Base-by-base conservation (phyloP, 2,113 vertebrate species). In the Sigmodon hispidus region DNA sequence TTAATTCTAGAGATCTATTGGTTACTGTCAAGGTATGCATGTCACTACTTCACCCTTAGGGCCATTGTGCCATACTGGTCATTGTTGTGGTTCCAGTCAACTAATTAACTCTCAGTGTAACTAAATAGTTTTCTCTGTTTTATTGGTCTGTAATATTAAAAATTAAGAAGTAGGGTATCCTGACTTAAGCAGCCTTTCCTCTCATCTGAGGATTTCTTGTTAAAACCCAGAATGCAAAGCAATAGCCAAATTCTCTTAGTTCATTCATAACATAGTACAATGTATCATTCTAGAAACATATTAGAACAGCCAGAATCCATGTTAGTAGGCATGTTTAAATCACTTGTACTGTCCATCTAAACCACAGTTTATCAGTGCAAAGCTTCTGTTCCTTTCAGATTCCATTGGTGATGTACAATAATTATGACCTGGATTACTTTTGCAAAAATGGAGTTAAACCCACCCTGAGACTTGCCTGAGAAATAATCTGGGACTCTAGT, bases 61-160 rank as follows among this genome's bases (percentile, higher is more conserved):
- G 21, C 31, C 43, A 29, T 31, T 10, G 57, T 61, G 24, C 1
- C n/a, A 61, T 43, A 43, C 15, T 31, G 7, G 57, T 29, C 7
- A 61, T 83, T 29, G 57, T 4, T 83, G 24, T 83, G 22, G n/a
- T 43, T 77, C 31, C 40, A 95, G 22, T 63, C 59, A 77, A 86
- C 48, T 84, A 96, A 96, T 61, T 80, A 15, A 90, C 40, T n/a
- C 13, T 45, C 85, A 73, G 73, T 61, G 4, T 10, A 72, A 77
- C 69, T 86, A 86, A 69, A 81, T 59, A 34, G 12, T 5, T 63
- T 76, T 55, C 24, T 69, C 34, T 90, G 59, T 67, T 59, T 77
- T 73, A 63, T 13, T 57, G 11, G 77, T 81, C 43, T 21, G 7
- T 5, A 43, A 40, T 40, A 76, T 21, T 70, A 29, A 72, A 70